These are phyloP conservation scores for Eledone cirrhosa DNA, from an alignment of 2,888 invertebrate species.

Conservation along the genomic window DNA sequence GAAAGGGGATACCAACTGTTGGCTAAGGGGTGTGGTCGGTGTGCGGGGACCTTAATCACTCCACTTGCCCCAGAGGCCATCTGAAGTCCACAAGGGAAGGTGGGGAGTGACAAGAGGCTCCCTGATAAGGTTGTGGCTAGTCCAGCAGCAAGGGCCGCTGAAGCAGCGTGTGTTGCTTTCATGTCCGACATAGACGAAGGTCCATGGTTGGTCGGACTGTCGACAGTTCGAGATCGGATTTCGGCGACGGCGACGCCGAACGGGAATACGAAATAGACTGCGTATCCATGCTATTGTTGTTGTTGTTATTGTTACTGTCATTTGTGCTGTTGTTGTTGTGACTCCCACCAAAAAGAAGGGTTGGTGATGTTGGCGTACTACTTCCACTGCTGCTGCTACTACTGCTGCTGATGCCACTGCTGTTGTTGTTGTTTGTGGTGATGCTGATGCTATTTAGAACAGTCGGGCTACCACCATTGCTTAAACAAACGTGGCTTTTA, in stretches of 20 bases:
- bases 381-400: neutral
- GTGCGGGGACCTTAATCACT: slow-evolving; percentile 12
- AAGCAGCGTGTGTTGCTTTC: slow-evolving; percentile 1
- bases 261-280: neutral
- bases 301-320: neutral
- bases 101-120: slow-evolving; percentile 20
- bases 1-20: slow-evolving; percentile 22
- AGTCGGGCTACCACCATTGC: neutral
- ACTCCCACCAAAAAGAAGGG: neutral
- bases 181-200: neutral
- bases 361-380: neutral
- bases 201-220: neutral
- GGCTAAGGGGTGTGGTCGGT: slow-evolving; percentile 7
- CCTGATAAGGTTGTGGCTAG: neutral
- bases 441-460: neutral
- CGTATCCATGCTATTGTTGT: neutral
- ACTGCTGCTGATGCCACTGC: neutral
- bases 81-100: slow-evolving; percentile 22
- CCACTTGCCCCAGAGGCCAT: slow-evolving; percentile 2
- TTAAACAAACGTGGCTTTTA: neutral
- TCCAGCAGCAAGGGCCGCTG: neutral
- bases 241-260: slow-evolving; percentile 13
- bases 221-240: slow-evolving; percentile 19
- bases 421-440: neutral
- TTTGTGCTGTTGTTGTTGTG: neutral